Evolutionary conservation across 1,140 invertebrate genomes (phyloP).

Genomic region (Ectropis grisescens): DNA sequence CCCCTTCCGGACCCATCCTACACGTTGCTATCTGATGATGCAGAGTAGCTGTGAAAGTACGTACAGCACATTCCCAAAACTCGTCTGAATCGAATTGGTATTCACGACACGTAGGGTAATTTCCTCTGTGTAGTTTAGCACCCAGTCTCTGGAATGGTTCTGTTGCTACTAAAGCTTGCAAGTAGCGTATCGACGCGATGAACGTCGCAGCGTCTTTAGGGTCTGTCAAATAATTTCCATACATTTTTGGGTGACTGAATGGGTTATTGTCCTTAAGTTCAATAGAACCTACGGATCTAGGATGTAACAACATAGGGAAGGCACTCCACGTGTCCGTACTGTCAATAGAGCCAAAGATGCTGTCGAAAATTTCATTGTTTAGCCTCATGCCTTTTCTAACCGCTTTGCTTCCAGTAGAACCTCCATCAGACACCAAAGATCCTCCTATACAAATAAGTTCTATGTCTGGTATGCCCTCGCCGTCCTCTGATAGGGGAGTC

Average conservation of each 20-base stretch:
- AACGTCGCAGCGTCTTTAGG: conserved; percentile 73
- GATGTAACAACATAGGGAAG: conserved; percentile 23
- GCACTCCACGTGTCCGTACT: conserved; percentile 17
- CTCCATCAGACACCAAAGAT: conserved; percentile 17
- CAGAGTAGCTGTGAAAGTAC: conserved; percentile 48
- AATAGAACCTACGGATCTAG: conserved; percentile 75
- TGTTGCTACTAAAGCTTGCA: conserved; percentile 54
- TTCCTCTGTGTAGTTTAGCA: conserved; percentile 12
- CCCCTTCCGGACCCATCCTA: conserved; percentile 62
- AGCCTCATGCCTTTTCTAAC: conserved; percentile 19
- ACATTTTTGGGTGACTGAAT: conserved; percentile 80
- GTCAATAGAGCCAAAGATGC: conserved; percentile 13
- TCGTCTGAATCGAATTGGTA: conserved; percentile 71
- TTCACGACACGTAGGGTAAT: conserved; percentile 8
- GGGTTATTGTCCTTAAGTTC: conserved; percentile 77
- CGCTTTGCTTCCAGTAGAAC: conserved; percentile 15
- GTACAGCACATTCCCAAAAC: conserved; percentile 84
- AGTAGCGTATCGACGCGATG: conserved; percentile 70
- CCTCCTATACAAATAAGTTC: conserved; percentile 53
- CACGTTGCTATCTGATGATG: conserved; percentile 60
- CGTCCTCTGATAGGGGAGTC: conserved; percentile 41
- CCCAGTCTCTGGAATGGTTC: conserved; percentile 19
- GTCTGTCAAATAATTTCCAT: conserved; percentile 81
- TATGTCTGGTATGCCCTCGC: conserved; percentile 69
- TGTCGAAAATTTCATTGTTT: conserved; percentile 22